Evolutionary conservation across 2,113 vertebrate species (phyloP).

Genomic region (Rissa tridactyla): DNA sequence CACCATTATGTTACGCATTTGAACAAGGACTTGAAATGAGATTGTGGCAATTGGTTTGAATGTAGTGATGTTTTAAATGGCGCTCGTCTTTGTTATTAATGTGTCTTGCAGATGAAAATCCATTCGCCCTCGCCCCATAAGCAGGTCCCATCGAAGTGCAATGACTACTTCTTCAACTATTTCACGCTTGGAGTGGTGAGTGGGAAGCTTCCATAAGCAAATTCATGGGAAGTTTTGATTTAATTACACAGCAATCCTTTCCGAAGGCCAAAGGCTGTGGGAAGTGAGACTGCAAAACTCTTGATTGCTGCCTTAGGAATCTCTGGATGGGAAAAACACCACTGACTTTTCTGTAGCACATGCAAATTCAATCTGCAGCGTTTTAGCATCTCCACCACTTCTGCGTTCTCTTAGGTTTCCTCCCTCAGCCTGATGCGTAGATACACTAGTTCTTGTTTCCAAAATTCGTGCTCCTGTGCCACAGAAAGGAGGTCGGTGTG

Average conservation of each 20-base stretch:
- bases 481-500: neutral
- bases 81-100: neutral
- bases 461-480: neutral
- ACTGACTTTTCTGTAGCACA: neutral
- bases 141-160: conserved; percentile 98
- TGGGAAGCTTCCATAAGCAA: conserved; percentile 26
- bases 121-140: conserved; percentile 98
- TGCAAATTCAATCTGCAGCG: rapidly evolving
- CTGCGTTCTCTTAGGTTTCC: neutral
- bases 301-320: neutral
- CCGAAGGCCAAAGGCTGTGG: neutral
- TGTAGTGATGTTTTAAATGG: neutral
- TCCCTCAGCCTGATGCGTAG: neutral
- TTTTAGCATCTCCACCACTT: neutral
- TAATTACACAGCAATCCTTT: neutral
- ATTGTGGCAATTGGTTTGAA: neutral
- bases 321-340: neutral
- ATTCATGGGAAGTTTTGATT: neutral
- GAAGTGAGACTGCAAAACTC: neutral
- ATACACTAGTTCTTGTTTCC: neutral
- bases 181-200: conserved; percentile 98
- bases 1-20: neutral
- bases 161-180: conserved; percentile 99
- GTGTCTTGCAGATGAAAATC: conserved; percentile 92
- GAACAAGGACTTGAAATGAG: neutral